Evolutionary conservation across 2,113 vertebrate genomes (phyloP), one percentile per base, ranked within the genome.

Genomic region (Ictidomys tridecemlineatus): DNA sequence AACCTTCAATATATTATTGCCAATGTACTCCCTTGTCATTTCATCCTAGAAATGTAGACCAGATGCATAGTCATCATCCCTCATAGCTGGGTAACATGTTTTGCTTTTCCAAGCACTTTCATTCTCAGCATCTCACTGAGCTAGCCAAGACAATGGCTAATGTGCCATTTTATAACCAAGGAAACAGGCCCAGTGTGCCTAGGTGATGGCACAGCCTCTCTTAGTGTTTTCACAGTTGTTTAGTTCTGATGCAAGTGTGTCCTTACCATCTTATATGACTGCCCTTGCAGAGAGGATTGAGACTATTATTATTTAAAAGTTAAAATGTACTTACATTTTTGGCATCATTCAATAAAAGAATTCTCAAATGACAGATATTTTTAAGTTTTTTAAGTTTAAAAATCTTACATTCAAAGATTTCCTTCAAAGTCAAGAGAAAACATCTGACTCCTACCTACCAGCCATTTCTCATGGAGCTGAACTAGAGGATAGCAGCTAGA

Each of bases 91-190:
- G 34, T 37, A 58, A 74, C 45, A 78, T 12, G 45, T 53, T 93
- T 79, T 73, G 67, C 93, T 94, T 93, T 91, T 79, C 34, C 89
- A 87, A 95, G 76, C 37, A 95, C 34, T 92, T 95, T 91, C 28
- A 70, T 58, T 77, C 67, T 63, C 70, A 80, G 13, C 32, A 45
- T 74, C 69, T 82, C 24, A 48, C 34, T 76, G 4, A 95, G 30
- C 93, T 12, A 65, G 37, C n/a, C 24, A 76, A 76, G 37, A 45
- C 4, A n/a, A 86, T 53, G n/a, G 14, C 11, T 72, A 51, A 42
- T 18, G 5, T 53, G 63, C 24, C 77, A 84, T 76, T 93, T 96
- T 45, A 74, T 13, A 89, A 20, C 32, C 16, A 42, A 30, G 13
- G 22, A 39, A 88, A 93, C 9, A 39, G 28, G 18, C 4, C 24